Evolutionary conservation across 2,888 invertebrate genomes (phyloP).

Genomic region (Volucella inflata): DNA sequence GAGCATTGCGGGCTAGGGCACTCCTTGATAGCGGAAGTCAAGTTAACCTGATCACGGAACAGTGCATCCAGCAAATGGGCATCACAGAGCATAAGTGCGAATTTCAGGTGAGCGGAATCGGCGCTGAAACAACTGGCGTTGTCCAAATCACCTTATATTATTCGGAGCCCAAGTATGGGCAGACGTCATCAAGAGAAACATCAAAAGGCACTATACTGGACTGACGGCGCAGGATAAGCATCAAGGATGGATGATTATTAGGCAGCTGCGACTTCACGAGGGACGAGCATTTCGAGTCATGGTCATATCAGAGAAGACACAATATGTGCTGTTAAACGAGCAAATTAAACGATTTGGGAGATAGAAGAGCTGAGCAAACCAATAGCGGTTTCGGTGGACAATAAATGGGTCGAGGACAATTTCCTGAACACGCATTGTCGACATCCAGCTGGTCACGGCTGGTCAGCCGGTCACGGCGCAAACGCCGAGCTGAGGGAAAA

Average conservation of each 20-base stretch:
- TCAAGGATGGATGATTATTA: slow-evolving; percentile 14
- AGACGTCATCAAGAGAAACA: slow-evolving; percentile 12
- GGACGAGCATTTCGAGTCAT: slow-evolving; percentile 9
- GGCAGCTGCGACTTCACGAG: not conserved
- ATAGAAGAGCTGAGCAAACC: slow-evolving; percentile 18
- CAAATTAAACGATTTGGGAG: slow-evolving; percentile 15
- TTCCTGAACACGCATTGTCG: slow-evolving; percentile 15
- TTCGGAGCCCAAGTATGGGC: slow-evolving; percentile 27
- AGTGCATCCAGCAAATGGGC: not conserved
- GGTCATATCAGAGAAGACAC: not conserved
- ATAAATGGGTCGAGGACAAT: slow-evolving; percentile 32
- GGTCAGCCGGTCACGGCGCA: no score
- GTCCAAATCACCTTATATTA: not conserved
- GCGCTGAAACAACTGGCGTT: slow-evolving; percentile 1
- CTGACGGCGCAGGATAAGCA: slow-evolving; percentile 19
- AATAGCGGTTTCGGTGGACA: not conserved
- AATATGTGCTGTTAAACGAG: not conserved
- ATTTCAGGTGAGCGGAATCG: slow-evolving; percentile 1
- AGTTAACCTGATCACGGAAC: slow-evolving; percentile 2
- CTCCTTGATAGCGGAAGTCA: slow-evolving; percentile 25
- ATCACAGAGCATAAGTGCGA: no score
- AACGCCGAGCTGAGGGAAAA: slow-evolving; percentile 18
- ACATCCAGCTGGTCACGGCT: slow-evolving; percentile 19
- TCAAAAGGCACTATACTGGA: slow-evolving; percentile 15
- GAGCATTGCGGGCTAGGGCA: not conserved